Percentiles rank a stretch among this genome's conserved stretches.
phyloP scores from a whole-genome alignment of 2,797 vertebrate genomes.

The Hafferia zeledoni region DNA sequence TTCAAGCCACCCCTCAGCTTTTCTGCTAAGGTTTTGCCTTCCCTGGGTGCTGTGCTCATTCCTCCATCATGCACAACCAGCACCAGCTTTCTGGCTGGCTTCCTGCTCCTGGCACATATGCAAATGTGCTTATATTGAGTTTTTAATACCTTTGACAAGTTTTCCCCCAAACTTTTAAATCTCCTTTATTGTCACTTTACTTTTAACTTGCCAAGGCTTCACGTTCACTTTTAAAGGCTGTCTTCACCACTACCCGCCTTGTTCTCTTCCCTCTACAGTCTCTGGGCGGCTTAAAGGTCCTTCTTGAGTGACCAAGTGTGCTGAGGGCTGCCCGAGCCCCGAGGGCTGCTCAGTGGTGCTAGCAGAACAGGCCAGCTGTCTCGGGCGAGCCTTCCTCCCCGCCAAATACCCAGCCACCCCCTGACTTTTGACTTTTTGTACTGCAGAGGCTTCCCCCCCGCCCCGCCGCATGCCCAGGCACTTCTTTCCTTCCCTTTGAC shows the following conservation, averaged over 20 bases:
- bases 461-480: neutral
- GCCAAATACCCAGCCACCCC: neutral
- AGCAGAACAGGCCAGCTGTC: neutral
- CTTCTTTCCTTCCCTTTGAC: conserved; percentile 20
- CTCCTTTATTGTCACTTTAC: neutral
- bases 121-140: neutral
- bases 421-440: neutral
- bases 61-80: neutral
- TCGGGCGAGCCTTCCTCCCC: neutral
- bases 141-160: neutral
- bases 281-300: neutral
- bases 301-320: neutral
- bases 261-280: neutral
- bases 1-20: neutral
- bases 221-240: neutral
- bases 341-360: neutral
- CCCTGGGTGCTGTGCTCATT: neutral
- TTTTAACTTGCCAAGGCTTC: neutral
- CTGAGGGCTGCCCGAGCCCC: neutral
- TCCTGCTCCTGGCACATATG: neutral
- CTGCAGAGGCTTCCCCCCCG: neutral
- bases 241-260: neutral
- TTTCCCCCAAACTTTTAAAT: neutral
- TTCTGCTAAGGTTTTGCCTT: neutral
- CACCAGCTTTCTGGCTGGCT: neutral